Conservation (phyloP, 2,888 invertebrate genomes). For the Oscheius sp. region DNA sequence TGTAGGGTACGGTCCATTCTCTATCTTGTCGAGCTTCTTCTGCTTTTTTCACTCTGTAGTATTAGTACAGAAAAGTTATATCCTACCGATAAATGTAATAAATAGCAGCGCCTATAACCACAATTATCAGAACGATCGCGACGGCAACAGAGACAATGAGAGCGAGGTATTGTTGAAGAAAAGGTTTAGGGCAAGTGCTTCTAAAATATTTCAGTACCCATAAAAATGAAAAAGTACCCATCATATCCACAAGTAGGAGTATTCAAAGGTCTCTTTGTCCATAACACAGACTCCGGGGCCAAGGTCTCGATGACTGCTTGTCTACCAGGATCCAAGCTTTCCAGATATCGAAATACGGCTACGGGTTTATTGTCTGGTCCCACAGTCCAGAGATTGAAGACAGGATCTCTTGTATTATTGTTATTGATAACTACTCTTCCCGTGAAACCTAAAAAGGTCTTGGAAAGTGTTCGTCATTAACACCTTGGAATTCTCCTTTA, state of each 20-base stretch:
- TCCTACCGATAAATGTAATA: constrained; percentile 26
- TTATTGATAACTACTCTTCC: constrained; percentile 33
- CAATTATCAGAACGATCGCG: constrained; percentile 9
- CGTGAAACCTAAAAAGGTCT: constrained; percentile 33
- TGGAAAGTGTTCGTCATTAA: background rate
- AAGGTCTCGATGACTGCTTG: constrained; percentile 12
- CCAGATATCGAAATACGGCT: constrained; percentile 8
- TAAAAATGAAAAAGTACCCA: background rate
- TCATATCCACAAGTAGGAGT: constrained; percentile 35
- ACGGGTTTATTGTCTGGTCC: constrained; percentile 8
- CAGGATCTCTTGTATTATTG: constrained; percentile 26
- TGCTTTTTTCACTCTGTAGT: constrained; percentile 40
- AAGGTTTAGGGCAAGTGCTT: constrained; percentile 47
- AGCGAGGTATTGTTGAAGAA: constrained; percentile 50
- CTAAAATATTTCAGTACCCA: constrained; percentile 11
- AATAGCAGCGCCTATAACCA: constrained; percentile 6
- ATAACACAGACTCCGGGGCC: constrained; percentile 17
- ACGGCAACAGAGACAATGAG: constrained; percentile 39
- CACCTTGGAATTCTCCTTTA: constrained; percentile 27
- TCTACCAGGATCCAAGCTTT: constrained; percentile 6
- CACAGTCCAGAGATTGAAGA: constrained; percentile 26
- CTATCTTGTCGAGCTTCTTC: constrained; percentile 54
- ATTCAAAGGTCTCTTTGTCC: constrained; percentile 28
- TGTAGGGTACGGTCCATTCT: constrained; percentile 52
- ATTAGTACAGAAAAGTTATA: background rate